A percentile compares a stretch with the other conserved stretches of the same genome.
Conservation (phyloP, 2,113 vertebrate species). For the Upupa epops region DNA sequence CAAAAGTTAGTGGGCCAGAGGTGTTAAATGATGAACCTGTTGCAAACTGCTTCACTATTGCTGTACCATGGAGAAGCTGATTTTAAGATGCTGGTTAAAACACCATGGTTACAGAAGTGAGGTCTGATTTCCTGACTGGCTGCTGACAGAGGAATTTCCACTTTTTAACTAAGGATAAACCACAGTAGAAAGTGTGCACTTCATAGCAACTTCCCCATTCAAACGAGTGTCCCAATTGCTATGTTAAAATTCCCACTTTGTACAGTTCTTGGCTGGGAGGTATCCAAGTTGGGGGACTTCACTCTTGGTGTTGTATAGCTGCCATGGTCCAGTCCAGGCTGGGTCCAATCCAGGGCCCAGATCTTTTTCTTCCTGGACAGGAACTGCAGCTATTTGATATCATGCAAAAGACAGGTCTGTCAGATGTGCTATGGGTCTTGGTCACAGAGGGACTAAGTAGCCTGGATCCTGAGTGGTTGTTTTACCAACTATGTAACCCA, state of each 20-base stretch:
- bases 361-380: neutral
- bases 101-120: neutral
- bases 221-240: neutral
- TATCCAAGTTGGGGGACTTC: neutral
- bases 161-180: neutral
- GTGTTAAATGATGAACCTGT: neutral
- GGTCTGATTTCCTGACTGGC: neutral
- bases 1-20: neutral
- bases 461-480: neutral
- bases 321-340: neutral
- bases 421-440: neutral
- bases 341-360: neutral
- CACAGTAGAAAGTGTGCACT: neutral
- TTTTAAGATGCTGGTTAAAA: neutral
- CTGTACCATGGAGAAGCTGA: neutral
- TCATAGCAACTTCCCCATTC: neutral
- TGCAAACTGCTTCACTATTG: too few species aligned
- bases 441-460: neutral
- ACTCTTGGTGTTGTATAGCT: accelerated
- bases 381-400: neutral
- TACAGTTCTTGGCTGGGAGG: neutral
- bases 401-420: neutral
- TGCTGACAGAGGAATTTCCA: neutral
- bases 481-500: too few species aligned
- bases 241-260: neutral